Percentiles rank a stretch among this genome's conserved stretches.
These are phyloP conservation scores for Drosophila serrata DNA, from an alignment of 1,140 invertebrate species.

Conservation along the genomic window DNA sequence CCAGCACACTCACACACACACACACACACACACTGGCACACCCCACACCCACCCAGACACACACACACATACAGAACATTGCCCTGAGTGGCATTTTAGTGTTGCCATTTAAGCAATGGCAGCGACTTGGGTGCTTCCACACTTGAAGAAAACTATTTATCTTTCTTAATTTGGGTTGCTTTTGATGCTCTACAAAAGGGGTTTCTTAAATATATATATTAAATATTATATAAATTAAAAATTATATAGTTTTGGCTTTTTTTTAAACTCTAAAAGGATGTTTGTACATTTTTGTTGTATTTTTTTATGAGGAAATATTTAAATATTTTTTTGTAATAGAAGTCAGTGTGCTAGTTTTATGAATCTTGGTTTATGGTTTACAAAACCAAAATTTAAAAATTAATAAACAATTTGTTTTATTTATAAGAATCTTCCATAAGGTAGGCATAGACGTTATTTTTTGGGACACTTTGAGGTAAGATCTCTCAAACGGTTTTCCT, in stretches of 20 bases:
- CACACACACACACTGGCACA: conserved; percentile 6
- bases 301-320: not conserved
- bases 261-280: no score
- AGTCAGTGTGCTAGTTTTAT: not conserved
- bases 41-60: not conserved
- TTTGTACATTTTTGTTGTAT: not conserved
- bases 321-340: not conserved
- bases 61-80: conserved; percentile 29
- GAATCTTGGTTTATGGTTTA: not conserved
- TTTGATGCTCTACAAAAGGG: no score
- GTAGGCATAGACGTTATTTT: not conserved
- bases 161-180: not conserved
- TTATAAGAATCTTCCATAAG: not conserved
- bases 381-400: no score
- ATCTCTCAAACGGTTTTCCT: no score
- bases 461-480: no score
- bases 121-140: conserved; percentile 43
- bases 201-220: no score
- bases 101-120: conserved; percentile 63
- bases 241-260: not conserved
- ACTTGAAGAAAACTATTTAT: not conserved
- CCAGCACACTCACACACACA: conserved; percentile 32
- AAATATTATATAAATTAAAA: not conserved
- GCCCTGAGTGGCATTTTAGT: conserved; percentile 81
- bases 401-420: not conserved